Evolutionary conservation across 2,113 vertebrate genomes (phyloP).

Genomic region (Perca flavescens): DNA sequence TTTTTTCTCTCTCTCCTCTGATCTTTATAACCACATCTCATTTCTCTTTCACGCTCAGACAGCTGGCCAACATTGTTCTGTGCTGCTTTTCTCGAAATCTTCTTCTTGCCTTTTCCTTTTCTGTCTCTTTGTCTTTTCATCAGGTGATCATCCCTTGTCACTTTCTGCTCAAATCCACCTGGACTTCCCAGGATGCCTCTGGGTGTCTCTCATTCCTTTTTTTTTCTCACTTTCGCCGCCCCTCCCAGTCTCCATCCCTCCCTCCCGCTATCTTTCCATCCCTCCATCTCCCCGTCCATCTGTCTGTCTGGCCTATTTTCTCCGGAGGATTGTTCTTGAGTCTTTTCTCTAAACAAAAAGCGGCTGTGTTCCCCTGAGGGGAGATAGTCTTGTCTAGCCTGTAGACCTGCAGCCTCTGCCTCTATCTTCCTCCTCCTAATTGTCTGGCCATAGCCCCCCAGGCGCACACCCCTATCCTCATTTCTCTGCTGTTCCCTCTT

Average conservation of each 20-base stretch:
- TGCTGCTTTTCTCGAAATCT: conserved; percentile 13
- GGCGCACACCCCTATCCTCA: conserved; percentile 58
- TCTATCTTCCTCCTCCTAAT: conserved; percentile 56
- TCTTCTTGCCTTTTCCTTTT: conserved; percentile 18
- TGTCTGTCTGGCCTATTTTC: conserved; percentile 76
- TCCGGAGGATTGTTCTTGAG: conserved; percentile 71
- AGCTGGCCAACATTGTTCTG: background rate
- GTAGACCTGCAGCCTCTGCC: conserved; percentile 68
- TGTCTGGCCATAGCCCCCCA: conserved; percentile 44
- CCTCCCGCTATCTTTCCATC: conserved; percentile 32
- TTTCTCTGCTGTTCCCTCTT: conserved; percentile 34
- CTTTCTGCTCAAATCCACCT: conserved; percentile 58
- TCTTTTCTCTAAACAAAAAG: conserved; percentile 79
- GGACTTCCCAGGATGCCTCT: conserved; percentile 30
- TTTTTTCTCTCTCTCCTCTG: background rate
- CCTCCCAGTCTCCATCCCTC: conserved; percentile 28
- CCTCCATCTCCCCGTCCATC: conserved; percentile 55
- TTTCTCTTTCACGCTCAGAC: conserved; percentile 18
- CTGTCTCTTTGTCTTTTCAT: conserved; percentile 44
- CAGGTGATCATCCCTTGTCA: conserved; percentile 21
- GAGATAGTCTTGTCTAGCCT: conserved; percentile 83
- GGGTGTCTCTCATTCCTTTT: conserved; percentile 53
- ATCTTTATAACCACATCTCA: conserved; percentile 19
- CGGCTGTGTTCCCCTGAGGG: conserved; percentile 63
- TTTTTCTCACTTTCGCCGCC: conserved; percentile 60